Evolutionary conservation across 2,888 invertebrate genomes (phyloP).

Genomic region (Eilema griseolum): DNA sequence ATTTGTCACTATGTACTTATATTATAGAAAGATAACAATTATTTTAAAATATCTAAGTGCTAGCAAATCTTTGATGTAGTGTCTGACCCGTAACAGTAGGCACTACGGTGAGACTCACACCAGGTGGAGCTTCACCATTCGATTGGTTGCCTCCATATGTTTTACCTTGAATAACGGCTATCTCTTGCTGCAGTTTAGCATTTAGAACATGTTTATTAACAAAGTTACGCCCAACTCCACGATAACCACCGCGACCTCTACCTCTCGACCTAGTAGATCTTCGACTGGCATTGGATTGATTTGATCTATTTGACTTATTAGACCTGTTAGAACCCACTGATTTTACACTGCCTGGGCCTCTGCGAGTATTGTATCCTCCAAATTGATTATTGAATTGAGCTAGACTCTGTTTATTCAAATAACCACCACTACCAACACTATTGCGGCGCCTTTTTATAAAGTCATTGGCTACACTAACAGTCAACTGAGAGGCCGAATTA

Average conservation of each 20-base stretch:
- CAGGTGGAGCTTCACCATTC: conserved; percentile 58
- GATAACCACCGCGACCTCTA: conserved; percentile 70
- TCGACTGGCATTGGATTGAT: conserved; percentile 65
- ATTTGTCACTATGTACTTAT: conserved; percentile 9
- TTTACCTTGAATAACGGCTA: conserved; percentile 81
- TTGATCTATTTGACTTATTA: conserved; percentile 60
- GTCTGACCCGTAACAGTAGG: conserved; percentile 77
- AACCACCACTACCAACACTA: conserved; percentile 75
- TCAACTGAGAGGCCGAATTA: conserved; percentile 73
- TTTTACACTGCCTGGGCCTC: conserved; percentile 79
- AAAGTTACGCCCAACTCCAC: conserved; percentile 76
- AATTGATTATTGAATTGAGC: conserved; percentile 76
- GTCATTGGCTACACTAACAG: conserved; percentile 82
- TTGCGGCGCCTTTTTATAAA: conserved; percentile 77
- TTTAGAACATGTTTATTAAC: conserved; percentile 77
- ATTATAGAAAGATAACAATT: conserved; percentile 19
- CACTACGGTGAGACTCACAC: conserved; percentile 74
- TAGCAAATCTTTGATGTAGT: conserved; percentile 81
- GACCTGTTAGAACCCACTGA: conserved; percentile 79
- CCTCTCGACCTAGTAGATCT: conserved; percentile 68
- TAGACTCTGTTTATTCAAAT: conserved; percentile 75
- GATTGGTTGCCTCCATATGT: conserved; percentile 52
- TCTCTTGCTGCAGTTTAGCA: conserved; percentile 79
- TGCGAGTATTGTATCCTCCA: conserved; percentile 70
- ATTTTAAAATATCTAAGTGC: conserved; percentile 34